These are phyloP conservation scores for Caradrina kadenii DNA, from an alignment of 2,888 invertebrate genomes.

Conservation along the genomic window DNA sequence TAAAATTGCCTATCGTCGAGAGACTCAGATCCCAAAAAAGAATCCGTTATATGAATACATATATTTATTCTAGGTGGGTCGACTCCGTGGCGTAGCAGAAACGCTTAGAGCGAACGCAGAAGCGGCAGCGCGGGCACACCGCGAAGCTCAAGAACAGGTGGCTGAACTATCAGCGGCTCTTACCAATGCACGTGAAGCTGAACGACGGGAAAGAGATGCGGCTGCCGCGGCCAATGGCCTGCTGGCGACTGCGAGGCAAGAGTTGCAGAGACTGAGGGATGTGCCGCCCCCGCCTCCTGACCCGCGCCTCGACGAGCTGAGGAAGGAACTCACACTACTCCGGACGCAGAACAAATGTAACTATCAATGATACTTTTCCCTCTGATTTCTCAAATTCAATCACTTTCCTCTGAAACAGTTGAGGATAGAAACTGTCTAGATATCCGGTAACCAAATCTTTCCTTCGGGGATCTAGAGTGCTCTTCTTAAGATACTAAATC, in stretches of 20 bases:
- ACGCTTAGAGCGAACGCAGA: slow-evolving; percentile 91
- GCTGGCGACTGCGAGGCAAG: slow-evolving; percentile 92
- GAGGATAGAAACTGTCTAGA: neutral
- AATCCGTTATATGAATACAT: neutral
- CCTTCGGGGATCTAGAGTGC: neutral
- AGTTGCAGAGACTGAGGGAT: slow-evolving; percentile 92
- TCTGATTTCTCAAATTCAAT: neutral
- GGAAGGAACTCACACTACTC: slow-evolving; percentile 93
- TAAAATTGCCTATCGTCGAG: no score
- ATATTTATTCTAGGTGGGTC: slow-evolving; percentile 77
- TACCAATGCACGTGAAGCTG: slow-evolving; percentile 85
- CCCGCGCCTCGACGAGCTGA: slow-evolving; percentile 94
- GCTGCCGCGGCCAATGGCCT: slow-evolving; percentile 89
- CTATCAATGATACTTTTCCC: slow-evolving; percentile 49
- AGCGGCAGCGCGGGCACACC: slow-evolving; percentile 87
- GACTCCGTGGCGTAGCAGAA: slow-evolving; percentile 89
- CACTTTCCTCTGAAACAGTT: neutral
- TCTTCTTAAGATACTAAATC: neutral
- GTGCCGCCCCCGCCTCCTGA: slow-evolving; percentile 92
- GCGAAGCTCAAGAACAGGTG: slow-evolving; percentile 89
- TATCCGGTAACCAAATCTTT: neutral
- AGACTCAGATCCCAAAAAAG: neutral
- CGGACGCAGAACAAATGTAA: slow-evolving; percentile 94
- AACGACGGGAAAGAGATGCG: slow-evolving; percentile 88
- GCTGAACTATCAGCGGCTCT: slow-evolving; percentile 87